Conservation (phyloP, 2,113 vertebrate genomes). For the Garra rufa region DNA sequence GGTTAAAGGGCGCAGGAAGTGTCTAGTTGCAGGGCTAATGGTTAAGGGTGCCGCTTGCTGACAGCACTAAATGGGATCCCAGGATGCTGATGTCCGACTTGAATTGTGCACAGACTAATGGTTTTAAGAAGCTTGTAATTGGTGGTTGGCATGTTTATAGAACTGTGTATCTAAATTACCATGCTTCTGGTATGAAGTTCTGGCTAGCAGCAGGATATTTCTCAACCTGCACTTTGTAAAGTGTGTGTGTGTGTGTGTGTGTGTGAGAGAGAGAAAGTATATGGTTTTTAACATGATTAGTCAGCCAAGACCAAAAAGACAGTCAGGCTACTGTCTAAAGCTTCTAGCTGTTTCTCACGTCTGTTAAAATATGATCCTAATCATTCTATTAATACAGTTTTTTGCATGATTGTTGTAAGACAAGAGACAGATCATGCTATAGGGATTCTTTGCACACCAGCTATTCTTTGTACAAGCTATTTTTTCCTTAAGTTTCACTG, state of each 20-base stretch:
- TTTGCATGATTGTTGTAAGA: background rate
- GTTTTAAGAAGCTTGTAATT: conserved; percentile 28
- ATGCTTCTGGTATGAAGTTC: background rate
- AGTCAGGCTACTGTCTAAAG: conserved; percentile 16
- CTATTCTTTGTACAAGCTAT: background rate
- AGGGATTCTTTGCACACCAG: too few species aligned
- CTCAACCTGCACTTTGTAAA: conserved; percentile 8
- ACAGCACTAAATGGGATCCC: conserved; percentile 36
- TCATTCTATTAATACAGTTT: conserved; percentile 72
- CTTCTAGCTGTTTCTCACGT: conserved; percentile 29
- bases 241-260: conserved; percentile 7
- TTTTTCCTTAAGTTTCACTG: background rate
- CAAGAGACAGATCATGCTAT: conserved; percentile 35
- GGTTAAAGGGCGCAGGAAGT: conserved; percentile 54
- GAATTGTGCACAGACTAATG: conserved; percentile 23
- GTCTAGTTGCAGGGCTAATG: conserved; percentile 48
- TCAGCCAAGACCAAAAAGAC: conserved; percentile 16
- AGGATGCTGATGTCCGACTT: conserved; percentile 20
- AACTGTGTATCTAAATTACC: conserved; percentile 16
- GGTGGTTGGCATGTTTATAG: conserved; percentile 30
- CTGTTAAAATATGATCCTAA: conserved; percentile 70
- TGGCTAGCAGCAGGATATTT: background rate
- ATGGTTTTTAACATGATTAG: conserved; percentile 34
- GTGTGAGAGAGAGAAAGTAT: background rate
- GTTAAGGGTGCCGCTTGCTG: conserved; percentile 23